Evolutionary conservation across 2,113 vertebrate species (phyloP).

Genomic region (Malaclemys terrapin): DNA sequence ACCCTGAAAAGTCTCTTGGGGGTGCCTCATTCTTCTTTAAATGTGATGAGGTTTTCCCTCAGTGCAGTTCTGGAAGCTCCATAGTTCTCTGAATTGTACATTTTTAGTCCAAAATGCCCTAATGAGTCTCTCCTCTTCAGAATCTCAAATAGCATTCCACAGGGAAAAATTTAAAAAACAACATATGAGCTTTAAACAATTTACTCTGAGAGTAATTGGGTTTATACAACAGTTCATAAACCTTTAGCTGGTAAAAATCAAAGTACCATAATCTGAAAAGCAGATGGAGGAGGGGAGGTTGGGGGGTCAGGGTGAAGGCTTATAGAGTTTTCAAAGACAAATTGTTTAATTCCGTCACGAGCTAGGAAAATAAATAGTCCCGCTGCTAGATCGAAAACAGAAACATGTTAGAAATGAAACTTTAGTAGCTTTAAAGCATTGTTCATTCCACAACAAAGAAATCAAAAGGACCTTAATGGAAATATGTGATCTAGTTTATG

Average conservation of each 20-base stretch:
- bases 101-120: slow-evolving; percentile 50
- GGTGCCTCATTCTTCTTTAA: slow-evolving; percentile 4
- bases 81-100: slow-evolving; percentile 19
- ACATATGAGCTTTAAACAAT: slow-evolving; percentile 79
- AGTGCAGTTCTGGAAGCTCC: slow-evolving; percentile 35
- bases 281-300: slow-evolving; percentile 51
- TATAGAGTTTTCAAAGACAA: slow-evolving; percentile 78
- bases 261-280: slow-evolving; percentile 81
- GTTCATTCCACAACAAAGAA: slow-evolving; percentile 60
- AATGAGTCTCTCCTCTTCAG: slow-evolving; percentile 46
- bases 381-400: slow-evolving; percentile 72
- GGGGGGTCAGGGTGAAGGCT: slow-evolving; percentile 73
- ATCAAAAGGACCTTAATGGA: slow-evolving; percentile 63
- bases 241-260: slow-evolving; percentile 81
- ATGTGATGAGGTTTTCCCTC: neutral
- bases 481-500: slow-evolving; percentile 62
- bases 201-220: slow-evolving; percentile 77
- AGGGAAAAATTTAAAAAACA: slow-evolving; percentile 70
- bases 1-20: neutral
- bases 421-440: slow-evolving; percentile 67
- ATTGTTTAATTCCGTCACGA: slow-evolving; percentile 79
- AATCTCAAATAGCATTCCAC: slow-evolving; percentile 29
- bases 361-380: slow-evolving; percentile 80
- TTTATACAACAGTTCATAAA: slow-evolving; percentile 79
- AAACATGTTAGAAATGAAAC: slow-evolving; percentile 71